Base-by-base conservation (phyloP, 2,797 vertebrate genomes). In the Rhincodon typus region DNA sequence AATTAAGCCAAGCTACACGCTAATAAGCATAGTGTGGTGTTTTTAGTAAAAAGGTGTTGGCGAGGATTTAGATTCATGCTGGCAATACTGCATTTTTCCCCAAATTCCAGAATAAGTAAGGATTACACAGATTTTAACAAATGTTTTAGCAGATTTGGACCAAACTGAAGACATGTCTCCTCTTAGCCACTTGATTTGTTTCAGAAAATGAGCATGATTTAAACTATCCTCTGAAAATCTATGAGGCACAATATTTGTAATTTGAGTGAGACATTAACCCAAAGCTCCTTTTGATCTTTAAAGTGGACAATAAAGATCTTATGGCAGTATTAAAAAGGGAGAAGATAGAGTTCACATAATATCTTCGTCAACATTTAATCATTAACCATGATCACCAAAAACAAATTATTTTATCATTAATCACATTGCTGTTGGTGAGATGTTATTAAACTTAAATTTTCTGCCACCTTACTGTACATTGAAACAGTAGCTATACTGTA, bases 1-100 rank as follows among this genome's bases (percentile, higher is more conserved):
- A 91, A 91, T 67, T n/a, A 91, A 66, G 88, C n/a, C 66, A 38
- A 69, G 90, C 90, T 93, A 42, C n/a, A 69, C 23, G n/a, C 90
- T 25, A 66, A 69, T 93, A 69, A 93, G 23, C 90, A 69, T 69
- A 93, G 38, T 69, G 66, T 93, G 62, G 1, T 62, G n/a, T 69
- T 42, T 93, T 57, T 34, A 57, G 57, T 69, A 10, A 93, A 38
- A 46, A n/a, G 66, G 0, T 38, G 62, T 19, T 69, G 66, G 21
- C 42, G 66, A 69, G n/a, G 62, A 93, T 93, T 42, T 93, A n/a
- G 67, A 38, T 67, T 38, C 62, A 69, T 38, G n/a, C 42, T n/a
- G 66, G 38, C 90, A 69, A 93, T 93, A 42, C 69, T 93, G 42
- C 21, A 1, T 67, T 93, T 93, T 93, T n/a, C 42, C 25, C 17